phyloP scores from a whole-genome alignment of 2,113 vertebrate genomes.

The Antennarius striatus region DNA sequence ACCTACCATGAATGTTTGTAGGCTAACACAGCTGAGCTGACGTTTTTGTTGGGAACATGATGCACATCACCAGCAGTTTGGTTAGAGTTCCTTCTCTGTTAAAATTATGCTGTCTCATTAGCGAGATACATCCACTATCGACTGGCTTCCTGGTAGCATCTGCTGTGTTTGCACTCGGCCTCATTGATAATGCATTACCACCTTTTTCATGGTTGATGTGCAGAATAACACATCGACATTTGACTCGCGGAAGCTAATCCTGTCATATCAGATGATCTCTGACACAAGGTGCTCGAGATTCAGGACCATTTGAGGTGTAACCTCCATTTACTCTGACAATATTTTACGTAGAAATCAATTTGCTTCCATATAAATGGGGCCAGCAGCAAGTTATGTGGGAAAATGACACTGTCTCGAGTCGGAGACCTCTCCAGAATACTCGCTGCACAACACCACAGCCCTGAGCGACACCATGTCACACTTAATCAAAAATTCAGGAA shows the following conservation, averaged over 20 bases:
- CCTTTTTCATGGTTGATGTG: constrained; percentile 52
- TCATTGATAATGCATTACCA: constrained; percentile 70
- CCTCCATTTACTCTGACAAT: constrained; percentile 27
- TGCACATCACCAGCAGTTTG: constrained; percentile 53
- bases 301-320: constrained; percentile 28
- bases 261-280: constrained; percentile 29
- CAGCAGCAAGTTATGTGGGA: constrained; percentile 28
- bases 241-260: constrained; percentile 54
- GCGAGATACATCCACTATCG: constrained; percentile 61
- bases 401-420: constrained; percentile 45
- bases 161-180: constrained; percentile 64
- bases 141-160: constrained; percentile 66
- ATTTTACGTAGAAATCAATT: constrained; percentile 59
- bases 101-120: constrained; percentile 75
- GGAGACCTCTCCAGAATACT: constrained; percentile 34
- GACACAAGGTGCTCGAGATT: constrained; percentile 33
- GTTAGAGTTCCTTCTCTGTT: constrained; percentile 39
- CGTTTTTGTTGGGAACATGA: constrained; percentile 15
- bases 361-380: constrained; percentile 32
- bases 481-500: constrained; percentile 9
- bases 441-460: constrained; percentile 30
- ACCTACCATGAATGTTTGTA: constrained; percentile 19
- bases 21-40: constrained; percentile 32
- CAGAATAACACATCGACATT: constrained; percentile 51
- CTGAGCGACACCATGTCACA: constrained; percentile 18